Evolutionary conservation across 2,888 invertebrate species (phyloP).

Genomic region (Dugesia japonica): DNA sequence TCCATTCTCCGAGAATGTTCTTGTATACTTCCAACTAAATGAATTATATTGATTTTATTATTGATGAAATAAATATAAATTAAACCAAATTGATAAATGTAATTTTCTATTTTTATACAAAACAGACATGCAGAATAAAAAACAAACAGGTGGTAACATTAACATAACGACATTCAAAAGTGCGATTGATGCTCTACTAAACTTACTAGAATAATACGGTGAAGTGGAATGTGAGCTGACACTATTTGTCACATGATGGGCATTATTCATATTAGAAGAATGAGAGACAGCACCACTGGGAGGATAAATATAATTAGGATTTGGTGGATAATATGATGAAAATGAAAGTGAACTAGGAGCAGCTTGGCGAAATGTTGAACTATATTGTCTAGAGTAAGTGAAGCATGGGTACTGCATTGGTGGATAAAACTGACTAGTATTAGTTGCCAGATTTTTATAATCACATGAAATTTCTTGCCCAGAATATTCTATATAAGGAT

Average conservation of each 20-base stretch:
- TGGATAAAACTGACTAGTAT: slow-evolving; percentile 20
- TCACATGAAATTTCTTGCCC: slow-evolving; percentile 8
- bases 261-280: not conserved
- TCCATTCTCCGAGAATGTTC: slow-evolving; percentile 15
- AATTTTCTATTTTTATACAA: not conserved
- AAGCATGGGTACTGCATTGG: slow-evolving; percentile 11
- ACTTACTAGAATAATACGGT: slow-evolving; percentile 13
- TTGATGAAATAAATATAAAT: too few relatives aligned
- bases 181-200: slow-evolving; percentile 20
- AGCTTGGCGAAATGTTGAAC: slow-evolving; percentile 20
- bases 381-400: slow-evolving; percentile 20
- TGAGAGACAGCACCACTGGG: slow-evolving; percentile 16
- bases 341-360: slow-evolving; percentile 11
- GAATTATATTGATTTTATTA: too few relatives aligned
- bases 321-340: slow-evolving; percentile 20
- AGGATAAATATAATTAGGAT: slow-evolving; percentile 11
- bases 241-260: not conserved
- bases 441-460: not conserved
- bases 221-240: slow-evolving; percentile 11
- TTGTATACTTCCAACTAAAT: slow-evolving; percentile 7
- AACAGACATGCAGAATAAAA: slow-evolving; percentile 12
- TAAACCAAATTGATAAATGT: too few relatives aligned
- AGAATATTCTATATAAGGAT: slow-evolving; percentile 20
- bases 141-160: slow-evolving; percentile 20
- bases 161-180: slow-evolving; percentile 20